These are phyloP conservation scores for Arion vulgaris DNA, from an alignment of 1,140 invertebrate species.

Conservation along the genomic window DNA sequence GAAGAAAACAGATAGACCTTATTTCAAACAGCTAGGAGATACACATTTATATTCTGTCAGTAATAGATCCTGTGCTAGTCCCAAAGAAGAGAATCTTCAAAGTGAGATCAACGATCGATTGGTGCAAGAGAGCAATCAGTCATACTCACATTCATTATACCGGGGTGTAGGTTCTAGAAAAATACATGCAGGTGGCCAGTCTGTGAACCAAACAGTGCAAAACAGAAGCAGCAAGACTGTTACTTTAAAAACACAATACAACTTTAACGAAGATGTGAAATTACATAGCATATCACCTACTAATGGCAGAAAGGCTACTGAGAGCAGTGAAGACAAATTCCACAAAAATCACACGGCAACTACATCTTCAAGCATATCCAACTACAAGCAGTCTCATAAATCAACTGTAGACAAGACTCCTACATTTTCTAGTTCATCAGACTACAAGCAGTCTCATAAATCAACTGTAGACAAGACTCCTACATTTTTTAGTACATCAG, in stretches of 20 bases:
- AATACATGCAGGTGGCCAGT: neutral
- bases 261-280: neutral
- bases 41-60: neutral
- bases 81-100: neutral
- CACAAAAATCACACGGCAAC: neutral
- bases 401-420: neutral
- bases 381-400: neutral
- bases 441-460: neutral
- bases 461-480: neutral
- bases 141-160: neutral
- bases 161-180: neutral
- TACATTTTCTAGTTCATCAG: neutral
- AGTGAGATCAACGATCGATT: neutral
- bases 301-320: neutral
- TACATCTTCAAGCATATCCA: no score
- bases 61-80: neutral
- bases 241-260: neutral
- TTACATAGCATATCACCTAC: neutral
- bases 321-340: neutral
- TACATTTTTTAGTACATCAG: neutral
- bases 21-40: neutral
- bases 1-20: neutral
- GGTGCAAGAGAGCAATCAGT: neutral
- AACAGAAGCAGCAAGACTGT: neutral
- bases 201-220: neutral